Percentiles rank a stretch among this genome's conserved stretches.
Conservation (phyloP, 2,113 vertebrate species). For the Myrmecophaga tridactyla region DNA sequence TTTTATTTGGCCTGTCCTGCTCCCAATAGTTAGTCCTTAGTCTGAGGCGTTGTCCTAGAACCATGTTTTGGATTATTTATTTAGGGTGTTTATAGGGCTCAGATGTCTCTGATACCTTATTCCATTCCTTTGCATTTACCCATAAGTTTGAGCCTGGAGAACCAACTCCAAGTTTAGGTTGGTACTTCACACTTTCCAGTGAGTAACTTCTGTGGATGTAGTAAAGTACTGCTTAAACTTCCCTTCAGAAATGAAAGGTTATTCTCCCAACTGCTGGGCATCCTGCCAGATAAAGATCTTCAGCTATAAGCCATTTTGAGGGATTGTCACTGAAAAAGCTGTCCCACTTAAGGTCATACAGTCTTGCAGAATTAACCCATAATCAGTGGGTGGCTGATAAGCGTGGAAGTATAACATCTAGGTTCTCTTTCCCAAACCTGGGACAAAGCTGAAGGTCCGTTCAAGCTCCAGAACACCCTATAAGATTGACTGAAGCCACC, state of each 20-base stretch:
- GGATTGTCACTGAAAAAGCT: not conserved
- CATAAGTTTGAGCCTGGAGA: not conserved
- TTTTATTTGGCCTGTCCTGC: not conserved
- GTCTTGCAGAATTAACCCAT: too few relatives aligned
- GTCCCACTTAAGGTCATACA: too few relatives aligned
- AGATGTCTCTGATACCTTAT: too few relatives aligned
- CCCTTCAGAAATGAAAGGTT: not conserved
- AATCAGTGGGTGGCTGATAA: too few relatives aligned
- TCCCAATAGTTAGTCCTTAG: not conserved
- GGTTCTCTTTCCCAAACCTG: not conserved
- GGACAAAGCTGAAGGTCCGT: not conserved
- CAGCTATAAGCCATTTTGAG: not conserved
- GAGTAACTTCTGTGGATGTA: not conserved
- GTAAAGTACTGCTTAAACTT: too few relatives aligned
- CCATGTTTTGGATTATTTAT: not conserved
- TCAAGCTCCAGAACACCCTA: not conserved
- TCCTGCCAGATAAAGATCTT: not conserved
- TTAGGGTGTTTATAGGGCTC: too few relatives aligned
- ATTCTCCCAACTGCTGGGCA: not conserved
- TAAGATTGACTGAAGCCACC: not conserved
- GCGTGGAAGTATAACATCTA: not conserved
- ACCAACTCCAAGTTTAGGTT: accelerated
- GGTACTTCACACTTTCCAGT: not conserved
- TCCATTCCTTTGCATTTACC: accelerated
- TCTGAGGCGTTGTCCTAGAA: not conserved